A percentile compares a stretch with the other conserved stretches of the same genome.
Conservation (phyloP, 2,888 invertebrate genomes). For the Diarsia mendica region DNA sequence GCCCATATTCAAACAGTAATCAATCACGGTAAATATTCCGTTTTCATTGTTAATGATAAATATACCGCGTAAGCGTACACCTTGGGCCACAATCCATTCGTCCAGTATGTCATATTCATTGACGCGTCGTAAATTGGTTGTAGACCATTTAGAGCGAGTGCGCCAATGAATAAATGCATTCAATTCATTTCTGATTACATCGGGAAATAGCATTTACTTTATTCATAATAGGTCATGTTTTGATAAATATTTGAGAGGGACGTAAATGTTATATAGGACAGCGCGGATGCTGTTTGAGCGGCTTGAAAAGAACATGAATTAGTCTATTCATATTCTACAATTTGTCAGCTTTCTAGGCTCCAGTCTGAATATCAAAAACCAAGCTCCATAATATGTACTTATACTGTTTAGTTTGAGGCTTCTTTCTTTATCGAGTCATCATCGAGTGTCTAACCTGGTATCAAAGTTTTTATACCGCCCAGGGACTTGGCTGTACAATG, state of each 20-base stretch:
- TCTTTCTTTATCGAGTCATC: too few species aligned
- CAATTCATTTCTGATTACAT: constrained; percentile 40
- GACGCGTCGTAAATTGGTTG: constrained; percentile 56
- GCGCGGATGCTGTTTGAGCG: neutral
- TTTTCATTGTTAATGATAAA: too few species aligned
- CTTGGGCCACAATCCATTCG: constrained; percentile 40
- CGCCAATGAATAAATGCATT: constrained; percentile 55
- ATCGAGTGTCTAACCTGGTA: too few species aligned
- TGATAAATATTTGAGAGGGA: constrained; percentile 1
- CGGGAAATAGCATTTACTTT: constrained; percentile 26
- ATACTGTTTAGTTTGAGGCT: too few species aligned
- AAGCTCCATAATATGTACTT: too few species aligned
- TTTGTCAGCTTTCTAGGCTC: neutral
- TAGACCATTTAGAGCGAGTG: constrained; percentile 45
- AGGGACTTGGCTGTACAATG: too few species aligned
- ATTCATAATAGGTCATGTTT: constrained; percentile 15
- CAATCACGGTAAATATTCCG: too few species aligned
- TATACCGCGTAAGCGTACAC: neutral
- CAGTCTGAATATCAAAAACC: neutral
- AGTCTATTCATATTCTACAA: neutral
- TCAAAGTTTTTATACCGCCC: too few species aligned
- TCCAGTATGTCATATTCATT: constrained; percentile 56
- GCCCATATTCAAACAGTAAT: too few species aligned
- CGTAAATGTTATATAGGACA: neutral
- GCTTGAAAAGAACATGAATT: neutral